Conservation (phyloP, 2,888 invertebrate genomes). For the Latrodectus elegans region DNA sequence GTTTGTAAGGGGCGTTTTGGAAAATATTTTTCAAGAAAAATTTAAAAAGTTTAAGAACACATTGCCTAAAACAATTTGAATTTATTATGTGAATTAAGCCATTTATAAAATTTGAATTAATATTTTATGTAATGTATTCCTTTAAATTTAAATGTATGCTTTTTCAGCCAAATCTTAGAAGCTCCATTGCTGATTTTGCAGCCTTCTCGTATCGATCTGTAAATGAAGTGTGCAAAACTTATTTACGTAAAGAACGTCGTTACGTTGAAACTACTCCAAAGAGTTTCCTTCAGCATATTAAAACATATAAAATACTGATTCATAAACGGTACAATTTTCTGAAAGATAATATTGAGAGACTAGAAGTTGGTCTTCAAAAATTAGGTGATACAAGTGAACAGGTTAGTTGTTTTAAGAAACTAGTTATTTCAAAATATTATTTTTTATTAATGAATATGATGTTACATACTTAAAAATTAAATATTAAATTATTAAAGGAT, state of each 20-base stretch:
- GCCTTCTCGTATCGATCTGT: slow-evolving; percentile 95
- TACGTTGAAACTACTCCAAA: slow-evolving; percentile 99
- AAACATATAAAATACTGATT: slow-evolving; percentile 90
- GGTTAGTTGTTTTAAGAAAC: slow-evolving; percentile 7
- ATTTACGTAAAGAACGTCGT: slow-evolving; percentile 90
- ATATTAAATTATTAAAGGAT: too few relatives aligned
- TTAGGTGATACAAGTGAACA: slow-evolving; percentile 77
- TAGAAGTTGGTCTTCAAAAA: slow-evolving; percentile 96
- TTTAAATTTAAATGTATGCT: not conserved
- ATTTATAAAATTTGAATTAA: too few relatives aligned
- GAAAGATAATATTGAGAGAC: slow-evolving; percentile 87
- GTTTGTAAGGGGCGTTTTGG: too few relatives aligned
- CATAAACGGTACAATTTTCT: slow-evolving; percentile 89
- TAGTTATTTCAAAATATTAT: too few relatives aligned
- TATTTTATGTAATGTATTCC: too few relatives aligned
- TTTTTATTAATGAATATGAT: too few relatives aligned
- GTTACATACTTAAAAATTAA: too few relatives aligned
- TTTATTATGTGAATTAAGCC: too few relatives aligned
- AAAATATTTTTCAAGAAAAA: too few relatives aligned
- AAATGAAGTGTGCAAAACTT: slow-evolving; percentile 89
- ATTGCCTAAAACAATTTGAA: too few relatives aligned
- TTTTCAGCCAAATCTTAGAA: slow-evolving; percentile 81
- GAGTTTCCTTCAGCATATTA: slow-evolving; percentile 96
- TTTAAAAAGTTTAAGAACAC: too few relatives aligned
- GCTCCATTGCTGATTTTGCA: slow-evolving; percentile 94